Base-by-base conservation (phyloP, 1,140 invertebrate species). In the Acyrthosiphon pisum region DNA sequence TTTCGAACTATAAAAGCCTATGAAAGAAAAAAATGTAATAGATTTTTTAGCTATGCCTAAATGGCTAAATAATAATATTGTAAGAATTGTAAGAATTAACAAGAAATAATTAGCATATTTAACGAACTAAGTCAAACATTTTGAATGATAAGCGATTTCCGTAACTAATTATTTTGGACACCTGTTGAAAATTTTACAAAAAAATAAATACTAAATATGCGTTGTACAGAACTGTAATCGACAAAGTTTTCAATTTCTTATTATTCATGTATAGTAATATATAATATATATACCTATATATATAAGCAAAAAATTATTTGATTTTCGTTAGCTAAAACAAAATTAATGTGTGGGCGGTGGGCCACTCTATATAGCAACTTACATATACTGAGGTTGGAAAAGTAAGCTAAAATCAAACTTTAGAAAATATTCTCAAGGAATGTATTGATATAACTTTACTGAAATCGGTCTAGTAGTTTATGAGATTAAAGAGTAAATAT, bases 21-120 rank as follows among this genome's bases (percentile, higher is more conserved):
- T 2, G 60, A 76, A 76, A 76, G 60, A n/a, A 76, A 76, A 56
- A 68, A 76, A 76, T n/a, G 60, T 76, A n/a, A 18, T 76, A 76
- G 11, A n/a, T 68, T 83, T 83, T 41, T 83, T 37, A 35, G 44
- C 23, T 84, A 84, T 41, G 22, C 37, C 35, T 41, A 84, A 84
- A 84, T 41, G 37, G 83, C 35, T 41, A 83, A 22, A 83, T 35
- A 37, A 83, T 84, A 84, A 84, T 84, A 41, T 26, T 84, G 22
- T 41, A 44, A 41, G 83, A 84, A 84, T 44, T 84, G 37, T 41
- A 84, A 41, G 83, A 84, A 84, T 84, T 84, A 84, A 84, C 37
- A 84, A 84, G 83, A 44, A 84, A 76, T 76, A 84, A 84, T 84
- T 84, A 84, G 22, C 83, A 84, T 84, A 44, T 26, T 84, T 84